Evolutionary conservation across 2,113 vertebrate species (phyloP).

Genomic region (Bambusicola thoracicus): DNA sequence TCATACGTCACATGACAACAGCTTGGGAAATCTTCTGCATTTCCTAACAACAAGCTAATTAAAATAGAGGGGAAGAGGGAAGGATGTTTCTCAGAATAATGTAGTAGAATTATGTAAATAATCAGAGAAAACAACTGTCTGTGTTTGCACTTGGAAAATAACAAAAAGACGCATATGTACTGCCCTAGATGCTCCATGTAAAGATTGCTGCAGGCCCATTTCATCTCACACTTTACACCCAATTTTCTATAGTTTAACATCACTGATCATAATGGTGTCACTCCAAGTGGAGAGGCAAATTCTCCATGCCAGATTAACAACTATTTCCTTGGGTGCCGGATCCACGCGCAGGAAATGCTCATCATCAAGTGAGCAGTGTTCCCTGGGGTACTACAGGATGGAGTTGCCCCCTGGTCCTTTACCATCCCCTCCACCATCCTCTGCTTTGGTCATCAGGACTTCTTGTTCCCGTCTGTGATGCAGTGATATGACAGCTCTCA

Average conservation of each 20-base stretch:
- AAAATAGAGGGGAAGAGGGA: slow-evolving; percentile 5
- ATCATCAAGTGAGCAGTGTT: background rate
- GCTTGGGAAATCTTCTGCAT: slow-evolving; percentile 13
- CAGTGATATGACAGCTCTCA: background rate
- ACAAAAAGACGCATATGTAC: background rate
- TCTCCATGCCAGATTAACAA: background rate
- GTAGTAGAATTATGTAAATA: background rate
- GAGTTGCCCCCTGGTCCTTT: background rate
- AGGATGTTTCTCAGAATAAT: slow-evolving; percentile 12
- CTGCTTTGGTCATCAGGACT: background rate
- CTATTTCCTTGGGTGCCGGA: background rate
- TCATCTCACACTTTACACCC: background rate
- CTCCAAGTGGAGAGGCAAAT: background rate
- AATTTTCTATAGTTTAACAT: background rate
- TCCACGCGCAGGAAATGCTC: background rate
- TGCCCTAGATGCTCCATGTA: background rate
- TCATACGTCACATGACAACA: slow-evolving; percentile 14
- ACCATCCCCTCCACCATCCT: background rate
- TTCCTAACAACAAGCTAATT: slow-evolving; percentile 41
- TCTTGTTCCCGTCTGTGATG: background rate
- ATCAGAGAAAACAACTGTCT: slow-evolving; percentile 12
- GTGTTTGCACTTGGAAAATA: background rate
- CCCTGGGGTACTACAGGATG: background rate
- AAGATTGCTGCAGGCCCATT: background rate
- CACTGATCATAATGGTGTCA: background rate